Conservation (phyloP, 2,888 invertebrate genomes). For the Thalpophila matura region DNA sequence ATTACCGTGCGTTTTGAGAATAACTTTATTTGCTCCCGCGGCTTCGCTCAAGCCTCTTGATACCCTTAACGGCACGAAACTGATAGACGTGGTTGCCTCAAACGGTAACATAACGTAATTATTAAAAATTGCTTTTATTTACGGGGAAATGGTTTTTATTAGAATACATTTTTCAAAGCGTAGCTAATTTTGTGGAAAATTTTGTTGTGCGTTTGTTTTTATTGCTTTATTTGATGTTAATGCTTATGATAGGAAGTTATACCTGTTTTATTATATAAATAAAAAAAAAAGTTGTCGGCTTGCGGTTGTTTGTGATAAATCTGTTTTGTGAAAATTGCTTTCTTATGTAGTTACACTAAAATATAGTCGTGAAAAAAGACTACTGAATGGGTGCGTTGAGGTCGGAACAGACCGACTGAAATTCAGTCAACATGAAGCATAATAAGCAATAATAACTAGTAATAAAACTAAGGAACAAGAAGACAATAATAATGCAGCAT, state of each 20-base stretch:
- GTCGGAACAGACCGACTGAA: not conserved
- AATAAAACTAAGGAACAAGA: not conserved
- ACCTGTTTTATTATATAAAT: conserved; percentile 19
- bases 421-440: not conserved
- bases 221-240: conserved; percentile 45
- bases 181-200: conserved; percentile 60
- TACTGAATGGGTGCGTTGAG: too few species aligned
- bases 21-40: conserved; percentile 86
- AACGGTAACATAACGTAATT: conserved; percentile 83
- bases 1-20: conserved; percentile 85
- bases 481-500: not conserved
- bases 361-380: too few species aligned
- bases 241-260: conserved; percentile 16
- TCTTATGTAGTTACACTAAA: too few species aligned
- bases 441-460: not conserved
- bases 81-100: conserved; percentile 77
- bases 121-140: conserved; percentile 89
- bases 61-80: conserved; percentile 84
- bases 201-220: conserved; percentile 49
- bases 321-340: not conserved
- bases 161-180: conserved; percentile 65
- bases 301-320: not conserved
- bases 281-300: conserved; percentile 21
- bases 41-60: conserved; percentile 82
- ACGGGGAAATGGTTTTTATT: conserved; percentile 77